phyloP scores from a whole-genome alignment of 2,888 invertebrate species.

The Acronicta leporina region DNA sequence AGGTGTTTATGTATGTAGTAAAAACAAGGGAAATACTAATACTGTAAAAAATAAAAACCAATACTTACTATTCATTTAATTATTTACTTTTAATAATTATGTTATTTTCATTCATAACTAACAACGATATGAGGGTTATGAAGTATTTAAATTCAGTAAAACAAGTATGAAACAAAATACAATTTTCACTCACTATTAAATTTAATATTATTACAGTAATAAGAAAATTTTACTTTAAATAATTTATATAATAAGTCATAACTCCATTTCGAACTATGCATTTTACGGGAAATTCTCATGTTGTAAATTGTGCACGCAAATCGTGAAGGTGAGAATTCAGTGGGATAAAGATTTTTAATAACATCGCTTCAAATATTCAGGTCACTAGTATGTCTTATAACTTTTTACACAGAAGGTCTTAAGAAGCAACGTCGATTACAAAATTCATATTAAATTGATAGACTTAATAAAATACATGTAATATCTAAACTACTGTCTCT shows the following conservation, averaged over 20 bases:
- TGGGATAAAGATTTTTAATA: conserved; percentile 83
- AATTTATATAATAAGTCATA: conserved; percentile 86
- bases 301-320: conserved; percentile 85
- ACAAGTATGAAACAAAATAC: conserved; percentile 88
- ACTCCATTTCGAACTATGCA: conserved; percentile 84
- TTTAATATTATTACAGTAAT: conserved; percentile 88
- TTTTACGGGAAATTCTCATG: conserved; percentile 81
- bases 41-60: conserved; percentile 79
- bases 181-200: conserved; percentile 89
- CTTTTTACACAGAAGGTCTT: conserved; percentile 88
- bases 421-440: conserved; percentile 89
- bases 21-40: conserved; percentile 21
- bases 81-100: conserved; percentile 89
- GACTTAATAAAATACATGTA: conserved; percentile 88
- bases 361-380: conserved; percentile 87
- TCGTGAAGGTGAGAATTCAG: conserved; percentile 87
- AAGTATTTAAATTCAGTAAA: conserved; percentile 89
- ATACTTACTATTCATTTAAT: conserved; percentile 88
- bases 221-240: conserved; percentile 86
- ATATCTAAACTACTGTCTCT: conserved; percentile 85
- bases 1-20: too few relatives aligned
- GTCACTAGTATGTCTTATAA: conserved; percentile 88
- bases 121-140: conserved; percentile 89
- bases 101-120: conserved; percentile 90
- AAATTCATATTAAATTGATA: conserved; percentile 86